Percentiles rank a stretch among this genome's conserved stretches.
These are phyloP conservation scores for Achlya flavicornis DNA, from an alignment of 2,888 invertebrate genomes.

Conservation along the genomic window DNA sequence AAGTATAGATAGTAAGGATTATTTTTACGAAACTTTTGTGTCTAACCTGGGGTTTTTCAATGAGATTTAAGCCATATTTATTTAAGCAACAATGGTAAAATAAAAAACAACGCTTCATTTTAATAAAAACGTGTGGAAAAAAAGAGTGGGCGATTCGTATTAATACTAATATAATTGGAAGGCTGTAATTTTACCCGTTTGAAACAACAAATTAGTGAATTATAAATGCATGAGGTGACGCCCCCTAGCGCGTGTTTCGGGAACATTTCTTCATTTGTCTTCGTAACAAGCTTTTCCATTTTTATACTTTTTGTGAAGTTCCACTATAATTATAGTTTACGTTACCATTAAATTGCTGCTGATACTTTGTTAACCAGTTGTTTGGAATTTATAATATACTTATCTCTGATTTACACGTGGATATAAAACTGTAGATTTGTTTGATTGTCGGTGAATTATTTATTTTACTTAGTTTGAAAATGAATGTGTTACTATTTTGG, in stretches of 20 bases:
- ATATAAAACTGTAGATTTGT: background rate
- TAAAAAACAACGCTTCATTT: conserved; percentile 23
- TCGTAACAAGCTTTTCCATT: conserved; percentile 53
- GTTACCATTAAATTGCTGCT: conserved; percentile 31
- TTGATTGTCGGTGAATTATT: conserved; percentile 4
- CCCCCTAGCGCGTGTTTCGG: conserved; percentile 64
- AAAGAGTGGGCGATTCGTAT: conserved; percentile 67
- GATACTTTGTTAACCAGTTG: conserved; percentile 19
- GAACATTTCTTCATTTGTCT: conserved; percentile 77
- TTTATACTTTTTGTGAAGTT: conserved; percentile 56
- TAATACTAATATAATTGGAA: conserved; percentile 81
- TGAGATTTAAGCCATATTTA: too few species aligned
- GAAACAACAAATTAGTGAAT: conserved; percentile 81
- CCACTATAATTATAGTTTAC: conserved; percentile 69
- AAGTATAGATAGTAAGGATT: too few species aligned
- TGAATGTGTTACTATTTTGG: background rate
- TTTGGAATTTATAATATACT: conserved; percentile 6
- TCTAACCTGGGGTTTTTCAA: too few species aligned
- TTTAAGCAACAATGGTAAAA: conserved; percentile 2
- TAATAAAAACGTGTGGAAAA: conserved; percentile 46
- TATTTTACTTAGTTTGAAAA: background rate
- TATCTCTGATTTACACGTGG: conserved; percentile 9
- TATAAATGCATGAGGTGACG: conserved; percentile 77
- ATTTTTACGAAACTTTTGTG: too few species aligned
- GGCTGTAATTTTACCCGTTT: conserved; percentile 75